These are phyloP conservation scores for Oncorhynchus tshawytscha DNA, from an alignment of 2,113 vertebrate species.

Conservation along the genomic window DNA sequence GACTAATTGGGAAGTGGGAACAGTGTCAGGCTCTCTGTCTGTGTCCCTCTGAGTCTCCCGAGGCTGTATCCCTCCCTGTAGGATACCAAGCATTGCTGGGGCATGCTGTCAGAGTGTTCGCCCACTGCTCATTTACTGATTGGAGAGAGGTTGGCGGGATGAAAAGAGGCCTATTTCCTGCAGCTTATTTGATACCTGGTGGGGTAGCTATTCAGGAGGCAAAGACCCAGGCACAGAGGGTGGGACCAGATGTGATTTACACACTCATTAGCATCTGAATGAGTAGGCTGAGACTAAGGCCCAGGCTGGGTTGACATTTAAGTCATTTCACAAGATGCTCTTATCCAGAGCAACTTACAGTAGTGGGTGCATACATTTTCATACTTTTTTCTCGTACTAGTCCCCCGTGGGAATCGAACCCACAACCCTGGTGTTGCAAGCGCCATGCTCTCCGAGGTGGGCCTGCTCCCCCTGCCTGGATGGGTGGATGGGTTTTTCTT, in stretches of 20 bases:
- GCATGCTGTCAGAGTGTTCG: constrained; percentile 66
- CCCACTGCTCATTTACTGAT: constrained; percentile 83
- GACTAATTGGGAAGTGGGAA: constrained; percentile 74
- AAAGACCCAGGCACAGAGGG: constrained; percentile 87
- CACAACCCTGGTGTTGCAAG: no score
- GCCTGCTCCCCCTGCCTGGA: constrained; percentile 22
- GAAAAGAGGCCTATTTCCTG: constrained; percentile 89
- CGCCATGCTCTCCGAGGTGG: no score
- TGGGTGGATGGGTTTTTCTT: constrained; percentile 3
- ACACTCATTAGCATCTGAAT: constrained; percentile 99
- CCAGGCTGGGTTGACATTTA: constrained; percentile 9
- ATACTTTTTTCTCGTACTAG: no score
- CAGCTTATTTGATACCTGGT: constrained; percentile 98
- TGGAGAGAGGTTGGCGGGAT: constrained; percentile 85
- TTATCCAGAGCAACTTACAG: no score
- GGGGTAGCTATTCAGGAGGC: constrained; percentile 98
- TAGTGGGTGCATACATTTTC: no score
- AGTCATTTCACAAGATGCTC: no score
- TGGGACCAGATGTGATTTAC: constrained; percentile 99
- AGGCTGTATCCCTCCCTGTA: neutral
- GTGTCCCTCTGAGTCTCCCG: neutral
- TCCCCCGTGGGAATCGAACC: no score
- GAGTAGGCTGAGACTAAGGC: constrained; percentile 79
- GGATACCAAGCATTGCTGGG: constrained; percentile 18
- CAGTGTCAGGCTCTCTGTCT: constrained; percentile 63